Evolutionary conservation across 2,113 vertebrate genomes (phyloP).

Genomic region (Todiramphus chloris): DNA sequence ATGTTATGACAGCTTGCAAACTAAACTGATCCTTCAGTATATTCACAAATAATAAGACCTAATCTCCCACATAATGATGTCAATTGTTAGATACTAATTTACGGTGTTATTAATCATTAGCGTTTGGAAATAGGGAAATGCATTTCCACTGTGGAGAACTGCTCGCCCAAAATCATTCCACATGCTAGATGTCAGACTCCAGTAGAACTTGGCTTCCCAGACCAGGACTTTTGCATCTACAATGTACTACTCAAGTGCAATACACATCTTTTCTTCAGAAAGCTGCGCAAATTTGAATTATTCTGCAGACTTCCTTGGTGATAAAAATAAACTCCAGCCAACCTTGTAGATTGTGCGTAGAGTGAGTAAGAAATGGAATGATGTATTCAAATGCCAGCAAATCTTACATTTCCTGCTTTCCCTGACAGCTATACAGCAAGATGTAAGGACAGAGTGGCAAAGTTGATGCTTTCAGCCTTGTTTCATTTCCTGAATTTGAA

Average conservation of each 20-base stretch:
- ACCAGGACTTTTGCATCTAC: not conserved
- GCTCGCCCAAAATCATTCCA: not conserved
- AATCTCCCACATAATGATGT: not conserved
- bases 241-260: fast-evolving
- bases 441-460: not conserved
- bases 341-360: not conserved
- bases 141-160: not conserved
- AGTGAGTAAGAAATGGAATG: not conserved
- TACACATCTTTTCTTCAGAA: fast-evolving
- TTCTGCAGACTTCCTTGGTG: not conserved
- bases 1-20: not conserved
- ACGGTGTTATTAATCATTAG: not conserved
- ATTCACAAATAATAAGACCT: not conserved
- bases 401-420: not conserved
- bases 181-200: not conserved
- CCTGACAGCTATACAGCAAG: not conserved
- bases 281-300: not conserved
- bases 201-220: not conserved
- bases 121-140: not conserved
- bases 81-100: not conserved
- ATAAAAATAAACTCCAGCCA: not conserved
- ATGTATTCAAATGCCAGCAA: not conserved
- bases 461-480: not conserved
- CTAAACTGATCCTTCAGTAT: not conserved
- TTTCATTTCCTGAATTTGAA: not conserved